Percentiles rank a stretch among this genome's conserved stretches.
Evolutionary conservation across 2,888 invertebrate genomes (phyloP).

Genomic region (Patella caerulea): DNA sequence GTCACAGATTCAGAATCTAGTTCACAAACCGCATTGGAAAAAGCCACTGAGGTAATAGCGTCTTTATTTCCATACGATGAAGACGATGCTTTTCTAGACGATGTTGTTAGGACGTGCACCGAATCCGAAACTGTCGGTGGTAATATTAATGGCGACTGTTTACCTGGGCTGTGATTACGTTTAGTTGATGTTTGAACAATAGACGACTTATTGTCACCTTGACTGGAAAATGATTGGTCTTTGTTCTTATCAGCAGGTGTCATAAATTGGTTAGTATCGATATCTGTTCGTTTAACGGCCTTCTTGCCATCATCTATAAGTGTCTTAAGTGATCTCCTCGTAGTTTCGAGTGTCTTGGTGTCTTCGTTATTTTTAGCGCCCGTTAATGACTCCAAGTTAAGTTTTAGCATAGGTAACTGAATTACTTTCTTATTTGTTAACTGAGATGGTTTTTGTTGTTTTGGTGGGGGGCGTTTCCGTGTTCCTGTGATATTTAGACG

Average conservation of each 20-base stretch:
- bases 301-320: neutral
- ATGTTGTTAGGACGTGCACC: too few species aligned
- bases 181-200: neutral
- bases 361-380: conserved; percentile 4
- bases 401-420: neutral
- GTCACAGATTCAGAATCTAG: neutral
- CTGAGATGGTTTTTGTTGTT: too few species aligned
- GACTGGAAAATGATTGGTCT: neutral
- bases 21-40: neutral
- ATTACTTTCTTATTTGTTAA: neutral
- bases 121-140: neutral
- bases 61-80: neutral
- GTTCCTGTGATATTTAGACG: too few species aligned
- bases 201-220: neutral
- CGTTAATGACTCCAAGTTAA: neutral
- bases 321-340: neutral
- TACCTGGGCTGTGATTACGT: neutral
- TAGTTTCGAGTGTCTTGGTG: neutral
- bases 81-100: too few species aligned
- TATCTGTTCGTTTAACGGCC: neutral
- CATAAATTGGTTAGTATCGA: neutral
- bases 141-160: neutral
- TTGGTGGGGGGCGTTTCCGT: too few species aligned
- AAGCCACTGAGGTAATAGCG: neutral
- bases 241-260: neutral